Percentiles rank a stretch among this genome's conserved stretches.
These are phyloP conservation scores for Bombus fervidus DNA, from an alignment of 1,140 invertebrate genomes.

Conservation along the genomic window DNA sequence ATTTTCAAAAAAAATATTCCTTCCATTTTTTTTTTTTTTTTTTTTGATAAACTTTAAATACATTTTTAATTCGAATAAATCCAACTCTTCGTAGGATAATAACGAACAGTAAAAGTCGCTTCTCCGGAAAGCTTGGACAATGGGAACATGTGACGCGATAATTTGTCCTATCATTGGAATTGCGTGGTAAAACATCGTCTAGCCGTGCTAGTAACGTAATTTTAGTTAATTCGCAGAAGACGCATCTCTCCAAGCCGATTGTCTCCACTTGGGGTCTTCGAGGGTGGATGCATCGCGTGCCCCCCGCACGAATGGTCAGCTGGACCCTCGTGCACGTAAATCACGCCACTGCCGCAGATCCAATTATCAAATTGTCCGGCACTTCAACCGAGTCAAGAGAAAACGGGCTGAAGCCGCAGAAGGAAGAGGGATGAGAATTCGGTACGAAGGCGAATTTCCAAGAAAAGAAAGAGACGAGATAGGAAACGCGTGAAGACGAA, in stretches of 20 bases:
- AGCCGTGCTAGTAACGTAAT: slow-evolving; percentile 58
- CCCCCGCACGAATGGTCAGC: slow-evolving; percentile 66
- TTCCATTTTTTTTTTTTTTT: not conserved
- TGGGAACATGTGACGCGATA: not conserved
- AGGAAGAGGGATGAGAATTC: slow-evolving; percentile 32
- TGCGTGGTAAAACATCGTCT: slow-evolving; percentile 70
- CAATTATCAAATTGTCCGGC: slow-evolving; percentile 81
- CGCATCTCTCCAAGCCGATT: slow-evolving; percentile 46
- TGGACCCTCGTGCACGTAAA: slow-evolving; percentile 74
- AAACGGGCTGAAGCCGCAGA: slow-evolving; percentile 9
- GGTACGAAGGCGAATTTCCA: not conserved
- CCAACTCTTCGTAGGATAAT: not conserved
- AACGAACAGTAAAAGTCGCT: not conserved
- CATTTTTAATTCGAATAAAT: too few relatives aligned
- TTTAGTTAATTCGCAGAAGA: slow-evolving; percentile 71
- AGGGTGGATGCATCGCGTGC: slow-evolving; percentile 44
- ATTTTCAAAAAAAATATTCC: not conserved
- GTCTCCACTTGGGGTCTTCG: slow-evolving; percentile 49
- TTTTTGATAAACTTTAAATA: not conserved
- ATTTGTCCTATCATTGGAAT: slow-evolving; percentile 54
- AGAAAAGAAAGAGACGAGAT: not conserved
- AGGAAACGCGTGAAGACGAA: not conserved
- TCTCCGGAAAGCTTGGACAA: too few relatives aligned
- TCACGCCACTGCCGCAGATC: slow-evolving; percentile 74
- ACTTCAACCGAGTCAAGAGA: slow-evolving; percentile 56